These are phyloP conservation scores for Malacoctenus gilli DNA, from an alignment of 2,797 vertebrate genomes.

Conservation along the genomic window DNA sequence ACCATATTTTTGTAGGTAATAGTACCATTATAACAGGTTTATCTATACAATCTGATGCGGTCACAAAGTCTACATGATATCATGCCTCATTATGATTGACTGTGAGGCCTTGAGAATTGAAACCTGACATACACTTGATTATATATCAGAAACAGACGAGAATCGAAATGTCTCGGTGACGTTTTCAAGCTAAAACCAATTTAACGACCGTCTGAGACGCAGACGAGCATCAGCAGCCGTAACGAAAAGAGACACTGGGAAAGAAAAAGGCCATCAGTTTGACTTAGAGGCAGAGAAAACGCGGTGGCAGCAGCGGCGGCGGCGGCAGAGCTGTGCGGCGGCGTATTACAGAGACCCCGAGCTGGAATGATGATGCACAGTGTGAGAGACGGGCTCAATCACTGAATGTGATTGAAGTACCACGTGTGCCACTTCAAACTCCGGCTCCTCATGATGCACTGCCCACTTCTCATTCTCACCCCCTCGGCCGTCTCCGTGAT, in stretches of 20 bases:
- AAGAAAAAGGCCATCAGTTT: slow-evolving; percentile 12
- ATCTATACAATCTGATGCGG: too few relatives aligned
- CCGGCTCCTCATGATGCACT: slow-evolving; percentile 30
- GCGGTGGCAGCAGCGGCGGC: too few relatives aligned
- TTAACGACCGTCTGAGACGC: not conserved
- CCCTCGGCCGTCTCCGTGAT: slow-evolving; percentile 41
- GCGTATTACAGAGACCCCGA: slow-evolving; percentile 40
- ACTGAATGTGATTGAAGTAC: slow-evolving; percentile 69
- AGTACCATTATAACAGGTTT: too few relatives aligned
- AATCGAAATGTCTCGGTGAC: too few relatives aligned
- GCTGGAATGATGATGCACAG: slow-evolving; percentile 59
- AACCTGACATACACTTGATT: too few relatives aligned
- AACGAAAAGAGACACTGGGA: slow-evolving; percentile 1
- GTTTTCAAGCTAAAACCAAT: too few relatives aligned
- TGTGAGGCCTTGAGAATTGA: too few relatives aligned
- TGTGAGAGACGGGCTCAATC: slow-evolving; percentile 65
- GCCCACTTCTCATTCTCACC: slow-evolving; percentile 51
- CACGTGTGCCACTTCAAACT: slow-evolving; percentile 55
- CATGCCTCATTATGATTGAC: too few relatives aligned
- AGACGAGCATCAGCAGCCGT: not conserved
- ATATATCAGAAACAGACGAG: too few relatives aligned
- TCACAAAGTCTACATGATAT: too few relatives aligned
- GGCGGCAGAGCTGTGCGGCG: slow-evolving; percentile 34
- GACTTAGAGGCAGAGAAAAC: slow-evolving; percentile 22
- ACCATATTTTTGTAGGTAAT: too few relatives aligned